Percentiles rank a stretch among this genome's conserved stretches.
phyloP scores from a whole-genome alignment of 2,888 invertebrate species.

The Agriotes lineatus region DNA sequence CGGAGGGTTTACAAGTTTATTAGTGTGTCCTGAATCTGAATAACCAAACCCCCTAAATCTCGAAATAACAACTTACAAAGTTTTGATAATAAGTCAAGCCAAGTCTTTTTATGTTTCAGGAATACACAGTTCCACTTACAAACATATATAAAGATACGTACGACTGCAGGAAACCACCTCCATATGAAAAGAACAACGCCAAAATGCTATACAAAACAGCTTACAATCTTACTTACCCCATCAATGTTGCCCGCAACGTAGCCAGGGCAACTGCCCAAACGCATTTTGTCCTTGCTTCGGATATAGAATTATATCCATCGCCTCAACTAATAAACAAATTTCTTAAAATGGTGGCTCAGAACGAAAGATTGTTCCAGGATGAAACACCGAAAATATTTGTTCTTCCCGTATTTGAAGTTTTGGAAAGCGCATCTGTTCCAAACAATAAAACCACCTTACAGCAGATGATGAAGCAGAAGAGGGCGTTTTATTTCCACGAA shows the following conservation, averaged over 20 bases:
- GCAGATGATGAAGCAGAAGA: too few species aligned
- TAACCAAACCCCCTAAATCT: too few species aligned
- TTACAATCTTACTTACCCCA: conserved; percentile 32
- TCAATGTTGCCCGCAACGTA: too few species aligned
- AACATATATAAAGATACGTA: too few species aligned
- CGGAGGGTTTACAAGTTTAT: too few species aligned
- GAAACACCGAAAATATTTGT: conserved; percentile 31
- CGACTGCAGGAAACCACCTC: conserved; percentile 7
- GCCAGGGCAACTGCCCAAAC: too few species aligned
- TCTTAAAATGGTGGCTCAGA: conserved; percentile 29
- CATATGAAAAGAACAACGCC: conserved; percentile 14
- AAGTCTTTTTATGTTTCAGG: too few species aligned
- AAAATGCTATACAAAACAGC: conserved; percentile 31
- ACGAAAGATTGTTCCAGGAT: background rate
- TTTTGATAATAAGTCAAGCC: too few species aligned
- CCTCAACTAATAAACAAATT: conserved; percentile 34
- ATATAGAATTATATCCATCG: conserved; percentile 46
- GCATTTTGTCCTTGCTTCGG: too few species aligned
- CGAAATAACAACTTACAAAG: too few species aligned
- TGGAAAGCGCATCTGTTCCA: conserved; percentile 17
- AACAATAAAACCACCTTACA: conserved; percentile 25
- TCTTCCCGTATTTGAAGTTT: conserved; percentile 40
- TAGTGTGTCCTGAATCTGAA: too few species aligned
- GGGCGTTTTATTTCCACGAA: conserved; percentile 80
- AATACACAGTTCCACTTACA: too few species aligned